phyloP scores from a whole-genome alignment of 2,113 vertebrate genomes.

The Nyctereutes procyonoides region DNA sequence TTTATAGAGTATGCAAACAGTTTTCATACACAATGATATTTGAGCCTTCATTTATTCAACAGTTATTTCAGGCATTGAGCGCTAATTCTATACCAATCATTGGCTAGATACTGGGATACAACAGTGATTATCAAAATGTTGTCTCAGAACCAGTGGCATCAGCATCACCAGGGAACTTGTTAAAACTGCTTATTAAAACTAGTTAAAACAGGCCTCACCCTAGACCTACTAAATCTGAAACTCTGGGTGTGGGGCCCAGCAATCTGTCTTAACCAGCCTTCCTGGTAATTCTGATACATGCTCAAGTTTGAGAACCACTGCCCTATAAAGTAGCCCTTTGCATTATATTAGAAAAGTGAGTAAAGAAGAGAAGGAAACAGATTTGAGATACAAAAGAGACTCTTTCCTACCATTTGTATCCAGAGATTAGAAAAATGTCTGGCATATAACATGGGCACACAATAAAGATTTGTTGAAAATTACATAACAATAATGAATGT shows the following conservation, averaged over 20 bases:
- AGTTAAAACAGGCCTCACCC: neutral
- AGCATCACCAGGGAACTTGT: neutral
- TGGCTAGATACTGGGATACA: neutral
- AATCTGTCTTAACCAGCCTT: slow-evolving; percentile 11
- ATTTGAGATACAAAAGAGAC: neutral
- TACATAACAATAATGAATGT: neutral
- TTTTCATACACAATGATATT: neutral
- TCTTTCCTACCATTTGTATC: neutral
- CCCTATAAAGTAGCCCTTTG: neutral
- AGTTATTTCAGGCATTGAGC: neutral
- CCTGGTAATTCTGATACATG: neutral
- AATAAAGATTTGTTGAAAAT: neutral
- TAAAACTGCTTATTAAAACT: neutral
- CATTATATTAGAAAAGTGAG: neutral
- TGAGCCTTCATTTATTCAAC: slow-evolving; percentile 6
- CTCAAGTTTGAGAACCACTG: neutral
- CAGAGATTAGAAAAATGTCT: neutral
- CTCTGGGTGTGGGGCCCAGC: neutral
- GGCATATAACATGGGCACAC: neutral
- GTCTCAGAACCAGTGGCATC: neutral
- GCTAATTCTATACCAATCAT: neutral
- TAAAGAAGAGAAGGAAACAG: neutral
- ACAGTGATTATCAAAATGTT: neutral
- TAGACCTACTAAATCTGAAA: neutral
- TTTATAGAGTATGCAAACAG: neutral